Base-by-base conservation (phyloP, 2,888 invertebrate species). In the Morpho helenor region DNA sequence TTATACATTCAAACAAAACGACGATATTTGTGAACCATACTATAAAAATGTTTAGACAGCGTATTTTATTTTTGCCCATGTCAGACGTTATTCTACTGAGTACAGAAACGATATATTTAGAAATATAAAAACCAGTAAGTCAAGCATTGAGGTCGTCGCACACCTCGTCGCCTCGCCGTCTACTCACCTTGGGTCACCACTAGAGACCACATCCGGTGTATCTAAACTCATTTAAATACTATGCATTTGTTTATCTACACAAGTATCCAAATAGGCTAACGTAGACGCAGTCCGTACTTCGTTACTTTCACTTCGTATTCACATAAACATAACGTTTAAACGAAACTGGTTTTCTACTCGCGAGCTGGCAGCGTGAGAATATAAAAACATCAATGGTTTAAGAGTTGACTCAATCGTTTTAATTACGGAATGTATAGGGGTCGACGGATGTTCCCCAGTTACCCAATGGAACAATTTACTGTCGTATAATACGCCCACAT, bases 101-200 rank as follows among this genome's bases (percentile, higher is more conserved):
- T 75, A 77, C 80, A 73, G 79, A 80, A 79, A 75, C 78, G 70
- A 80, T 82, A 82, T 82, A 84, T 84, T 82, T 78, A 77, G 76
- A 82, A 61, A 52, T 50, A 66, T 57, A 65, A 69, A 85, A 72
- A 84, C 83, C 80, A 79, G 83, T 80, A 82, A 77, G 72, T 76
- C 74, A 77, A 72, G 73, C 76, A 70, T 71, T 77, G 77, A 82
- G 79, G 83, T 81, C 82, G 77, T 69, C 72, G 73, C 64, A 72
- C 72, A 77, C 75, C 75, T 75, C 75, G 85, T 71, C 86, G 85
- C 83, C 86, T 70, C 82, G 85, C 85, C 79, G 87, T 87, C 87
- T 87, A 81, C 77, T 84, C 80, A 82, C 82, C 83, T 84, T 84
- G 85, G 70, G 74, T 75, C 74, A 76, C 71, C 68, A 67, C 66